Evolutionary conservation across 2,113 vertebrate species (phyloP).

Genomic region (Tauraco erythrolophus): DNA sequence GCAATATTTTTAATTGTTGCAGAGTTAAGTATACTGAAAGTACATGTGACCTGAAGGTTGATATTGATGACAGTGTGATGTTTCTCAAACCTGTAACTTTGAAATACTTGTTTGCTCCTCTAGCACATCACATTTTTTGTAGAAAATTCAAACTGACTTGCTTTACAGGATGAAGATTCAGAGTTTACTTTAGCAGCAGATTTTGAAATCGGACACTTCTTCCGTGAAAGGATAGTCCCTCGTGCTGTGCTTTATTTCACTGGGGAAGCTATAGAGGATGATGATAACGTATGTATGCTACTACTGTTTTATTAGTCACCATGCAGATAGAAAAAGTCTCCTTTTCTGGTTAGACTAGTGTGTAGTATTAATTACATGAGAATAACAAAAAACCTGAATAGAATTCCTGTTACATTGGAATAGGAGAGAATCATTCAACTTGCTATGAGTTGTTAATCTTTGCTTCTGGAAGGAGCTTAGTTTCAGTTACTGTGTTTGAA

Average conservation of each 20-base stretch:
- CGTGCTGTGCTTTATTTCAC: conserved; percentile 98
- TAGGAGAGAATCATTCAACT: background rate
- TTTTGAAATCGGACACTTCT: conserved; percentile 98
- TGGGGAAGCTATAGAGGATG: conserved; percentile 95
- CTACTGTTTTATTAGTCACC: background rate
- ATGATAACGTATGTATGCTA: conserved; percentile 88
- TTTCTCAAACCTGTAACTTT: background rate
- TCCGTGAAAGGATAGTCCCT: conserved; percentile 95
- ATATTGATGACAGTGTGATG: background rate
- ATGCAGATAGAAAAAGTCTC: background rate
- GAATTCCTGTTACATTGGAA: background rate
- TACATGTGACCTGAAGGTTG: background rate
- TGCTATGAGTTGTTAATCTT: background rate
- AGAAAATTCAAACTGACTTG: background rate
- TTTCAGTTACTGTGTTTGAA: background rate
- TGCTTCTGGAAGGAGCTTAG: background rate
- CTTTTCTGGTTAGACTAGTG: background rate
- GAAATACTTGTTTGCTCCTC: background rate
- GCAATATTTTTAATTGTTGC: background rate
- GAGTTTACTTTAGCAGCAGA: conserved; percentile 93
- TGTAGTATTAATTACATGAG: background rate
- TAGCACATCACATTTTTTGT: background rate
- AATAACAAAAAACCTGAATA: background rate
- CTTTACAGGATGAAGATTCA: conserved; percentile 91
- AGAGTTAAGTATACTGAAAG: background rate